These are phyloP conservation scores for Torymus texanus DNA, from an alignment of 2,888 invertebrate species.

Conservation along the genomic window DNA sequence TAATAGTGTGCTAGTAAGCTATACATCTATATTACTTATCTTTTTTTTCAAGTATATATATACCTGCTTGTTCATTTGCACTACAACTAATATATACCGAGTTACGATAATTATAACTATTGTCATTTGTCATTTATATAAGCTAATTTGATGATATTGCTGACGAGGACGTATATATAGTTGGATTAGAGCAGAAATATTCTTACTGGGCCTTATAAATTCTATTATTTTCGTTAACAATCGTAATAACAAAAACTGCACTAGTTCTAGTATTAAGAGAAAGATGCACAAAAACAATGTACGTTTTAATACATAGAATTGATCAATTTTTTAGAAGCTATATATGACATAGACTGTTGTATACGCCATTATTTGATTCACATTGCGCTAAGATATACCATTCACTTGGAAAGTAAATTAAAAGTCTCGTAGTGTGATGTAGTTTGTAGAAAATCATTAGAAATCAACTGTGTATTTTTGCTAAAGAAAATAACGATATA, in stretches of 20 bases:
- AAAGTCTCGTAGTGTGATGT: constrained; percentile 53
- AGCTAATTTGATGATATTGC: constrained; percentile 1
- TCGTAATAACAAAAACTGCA: constrained; percentile 1
- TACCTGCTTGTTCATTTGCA: constrained; percentile 57
- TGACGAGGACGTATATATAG: neutral
- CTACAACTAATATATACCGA: constrained; percentile 47
- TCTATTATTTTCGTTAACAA: constrained; percentile 11
- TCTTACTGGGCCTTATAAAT: neutral
- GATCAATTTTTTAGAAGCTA: constrained; percentile 18
- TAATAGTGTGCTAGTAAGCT: constrained; percentile 63
- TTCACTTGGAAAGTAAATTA: constrained; percentile 71
- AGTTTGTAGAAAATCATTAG: constrained; percentile 1
- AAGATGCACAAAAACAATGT: constrained; percentile 10
- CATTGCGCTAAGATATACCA: constrained; percentile 65
- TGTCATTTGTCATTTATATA: neutral
- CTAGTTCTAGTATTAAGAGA: constrained; percentile 1
- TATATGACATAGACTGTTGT: constrained; percentile 33
- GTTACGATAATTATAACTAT: constrained; percentile 36
- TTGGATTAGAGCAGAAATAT: constrained; percentile 11
- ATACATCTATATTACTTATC: constrained; percentile 56
- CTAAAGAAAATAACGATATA: too few species aligned
- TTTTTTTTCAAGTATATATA: constrained; percentile 27
- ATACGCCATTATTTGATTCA: constrained; percentile 58
- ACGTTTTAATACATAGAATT: constrained; percentile 7
- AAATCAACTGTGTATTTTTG: too few species aligned